These are phyloP conservation scores for Istiophorus platypterus DNA, from an alignment of 2,113 vertebrate species.

Conservation along the genomic window DNA sequence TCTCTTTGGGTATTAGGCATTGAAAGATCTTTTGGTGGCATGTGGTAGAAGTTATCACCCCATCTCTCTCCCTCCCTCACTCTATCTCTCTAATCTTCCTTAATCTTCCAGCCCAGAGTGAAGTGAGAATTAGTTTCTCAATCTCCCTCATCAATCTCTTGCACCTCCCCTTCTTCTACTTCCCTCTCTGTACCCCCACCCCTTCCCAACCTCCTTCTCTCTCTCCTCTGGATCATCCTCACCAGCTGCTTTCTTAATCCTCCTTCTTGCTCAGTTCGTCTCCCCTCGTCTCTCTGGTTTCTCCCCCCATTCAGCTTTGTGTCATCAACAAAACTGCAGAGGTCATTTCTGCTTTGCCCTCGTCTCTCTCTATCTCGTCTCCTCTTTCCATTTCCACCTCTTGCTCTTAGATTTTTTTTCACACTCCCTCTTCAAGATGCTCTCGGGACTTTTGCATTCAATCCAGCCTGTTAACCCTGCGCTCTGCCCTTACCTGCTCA, in stretches of 20 bases:
- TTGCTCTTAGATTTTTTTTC: conserved; percentile 2
- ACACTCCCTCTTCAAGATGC: conserved; percentile 32
- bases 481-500: conserved; percentile 42
- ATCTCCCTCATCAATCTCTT: conserved; percentile 83
- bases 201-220: neutral
- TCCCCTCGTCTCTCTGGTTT: conserved; percentile 40
- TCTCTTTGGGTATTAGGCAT: conserved; percentile 78
- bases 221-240: conserved; percentile 65
- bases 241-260: conserved; percentile 76
- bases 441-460: conserved; percentile 47
- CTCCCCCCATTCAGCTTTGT: conserved; percentile 53
- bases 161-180: conserved; percentile 68
- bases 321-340: conserved; percentile 66
- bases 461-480: conserved; percentile 56
- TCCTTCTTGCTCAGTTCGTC: conserved; percentile 65
- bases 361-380: conserved; percentile 11
- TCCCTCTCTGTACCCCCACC: conserved; percentile 14
- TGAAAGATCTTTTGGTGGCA: conserved; percentile 81
- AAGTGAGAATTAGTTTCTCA: conserved; percentile 88
- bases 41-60: conserved; percentile 81
- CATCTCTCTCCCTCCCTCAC: conserved; percentile 76
- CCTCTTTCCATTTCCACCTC: conserved; percentile 54
- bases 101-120: conserved; percentile 85
- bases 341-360: conserved; percentile 60
- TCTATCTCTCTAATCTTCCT: conserved; percentile 84